These are phyloP conservation scores for Choristoneura fumiferana DNA, from an alignment of 1,140 invertebrate species.

Conservation along the genomic window DNA sequence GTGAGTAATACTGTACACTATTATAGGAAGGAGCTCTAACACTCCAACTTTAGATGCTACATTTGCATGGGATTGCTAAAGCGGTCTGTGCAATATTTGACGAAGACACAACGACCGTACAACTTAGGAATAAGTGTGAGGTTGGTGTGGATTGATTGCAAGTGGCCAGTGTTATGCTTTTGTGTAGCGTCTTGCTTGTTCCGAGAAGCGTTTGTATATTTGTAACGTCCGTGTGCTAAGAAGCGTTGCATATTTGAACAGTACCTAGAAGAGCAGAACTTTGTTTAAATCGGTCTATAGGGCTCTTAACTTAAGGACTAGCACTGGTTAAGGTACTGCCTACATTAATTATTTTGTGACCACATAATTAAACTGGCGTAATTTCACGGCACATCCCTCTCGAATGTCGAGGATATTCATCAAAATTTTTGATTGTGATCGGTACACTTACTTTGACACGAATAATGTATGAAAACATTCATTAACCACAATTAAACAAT, in stretches of 20 bases:
- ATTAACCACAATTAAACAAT: too few species aligned
- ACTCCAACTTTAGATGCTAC: conserved; percentile 14
- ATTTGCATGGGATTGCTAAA: conserved; percentile 27
- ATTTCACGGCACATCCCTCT: too few species aligned
- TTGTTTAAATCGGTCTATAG: too few species aligned
- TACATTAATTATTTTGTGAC: too few species aligned
- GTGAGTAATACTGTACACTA: conserved; percentile 60
- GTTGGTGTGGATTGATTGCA: background rate
- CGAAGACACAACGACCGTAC: background rate
- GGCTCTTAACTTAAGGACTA: too few species aligned
- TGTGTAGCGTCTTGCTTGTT: conserved; percentile 56
- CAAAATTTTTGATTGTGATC: too few species aligned
- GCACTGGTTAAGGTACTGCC: too few species aligned
- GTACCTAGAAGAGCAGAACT: conserved; percentile 47
- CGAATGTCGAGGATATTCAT: too few species aligned
- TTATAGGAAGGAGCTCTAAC: conserved; percentile 24
- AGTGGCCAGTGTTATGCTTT: conserved; percentile 22
- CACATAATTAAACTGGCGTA: too few species aligned
- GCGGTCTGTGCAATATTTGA: background rate
- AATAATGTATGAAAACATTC: too few species aligned
- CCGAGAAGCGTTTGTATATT: conserved; percentile 41
- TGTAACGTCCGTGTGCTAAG: conserved; percentile 37
- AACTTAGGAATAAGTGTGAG: background rate
- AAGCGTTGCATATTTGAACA: conserved; percentile 41
- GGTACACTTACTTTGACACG: too few species aligned